A percentile compares a stretch with the other conserved stretches of the same genome.
Evolutionary conservation across 1,140 invertebrate species (phyloP).

Genomic region (Telenomus remus): DNA sequence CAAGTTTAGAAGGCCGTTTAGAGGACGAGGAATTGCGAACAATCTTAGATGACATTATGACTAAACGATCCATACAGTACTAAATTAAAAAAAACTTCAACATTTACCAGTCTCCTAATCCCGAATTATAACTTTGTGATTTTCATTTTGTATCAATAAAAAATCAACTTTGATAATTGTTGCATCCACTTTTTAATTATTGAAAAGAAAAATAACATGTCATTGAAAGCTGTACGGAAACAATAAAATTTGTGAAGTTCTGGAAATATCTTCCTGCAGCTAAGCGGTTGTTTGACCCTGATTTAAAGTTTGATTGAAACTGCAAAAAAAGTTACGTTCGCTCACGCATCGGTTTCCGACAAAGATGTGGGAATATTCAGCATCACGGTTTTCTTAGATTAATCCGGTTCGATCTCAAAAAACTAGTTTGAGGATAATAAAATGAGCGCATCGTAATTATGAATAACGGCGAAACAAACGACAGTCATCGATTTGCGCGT

Average conservation of each 20-base stretch:
- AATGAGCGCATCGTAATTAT: slow-evolving; percentile 38
- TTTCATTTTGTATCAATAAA: no score
- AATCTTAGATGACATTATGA: slow-evolving; percentile 97
- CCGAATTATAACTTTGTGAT: no score
- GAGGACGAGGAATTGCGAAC: slow-evolving; percentile 96
- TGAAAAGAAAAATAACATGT: no score
- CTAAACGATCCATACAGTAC: slow-evolving; percentile 97
- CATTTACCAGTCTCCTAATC: no score
- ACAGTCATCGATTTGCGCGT: slow-evolving; percentile 5
- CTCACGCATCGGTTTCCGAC: neutral
- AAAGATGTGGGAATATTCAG: slow-evolving; percentile 21
- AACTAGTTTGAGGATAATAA: slow-evolving; percentile 52
- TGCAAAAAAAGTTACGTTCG: slow-evolving; percentile 5
- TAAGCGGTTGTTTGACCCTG: slow-evolving; percentile 11
- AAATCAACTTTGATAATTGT: no score
- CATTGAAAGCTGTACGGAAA: neutral
- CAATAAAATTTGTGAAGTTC: neutral
- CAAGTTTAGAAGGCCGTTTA: slow-evolving; percentile 95
- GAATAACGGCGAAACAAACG: slow-evolving; percentile 9
- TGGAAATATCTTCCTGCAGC: neutral
- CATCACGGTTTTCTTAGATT: slow-evolving; percentile 28
- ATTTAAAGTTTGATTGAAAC: slow-evolving; percentile 18
- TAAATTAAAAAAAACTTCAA: slow-evolving; percentile 72
- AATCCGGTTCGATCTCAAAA: slow-evolving; percentile 54
- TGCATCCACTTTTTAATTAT: no score